phyloP scores from a whole-genome alignment of 2,888 invertebrate species.

The Pyrochroa serraticornis region DNA sequence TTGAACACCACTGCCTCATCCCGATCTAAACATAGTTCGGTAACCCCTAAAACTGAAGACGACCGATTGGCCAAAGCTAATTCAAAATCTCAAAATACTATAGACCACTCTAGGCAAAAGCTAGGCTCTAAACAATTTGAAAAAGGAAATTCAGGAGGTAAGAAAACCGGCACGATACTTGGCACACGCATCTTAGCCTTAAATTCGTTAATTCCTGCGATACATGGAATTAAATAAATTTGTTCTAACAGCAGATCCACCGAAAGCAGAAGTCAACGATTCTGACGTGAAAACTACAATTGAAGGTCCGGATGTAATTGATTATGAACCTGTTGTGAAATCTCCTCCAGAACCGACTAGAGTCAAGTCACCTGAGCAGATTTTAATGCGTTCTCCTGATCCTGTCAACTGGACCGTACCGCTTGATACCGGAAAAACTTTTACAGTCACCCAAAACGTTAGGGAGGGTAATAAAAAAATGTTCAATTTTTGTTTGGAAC shows the following conservation, averaged over 20 bases:
- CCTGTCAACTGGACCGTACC: slow-evolving; percentile 96
- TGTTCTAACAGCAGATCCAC: slow-evolving; percentile 44
- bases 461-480: slow-evolving; percentile 66
- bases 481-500: background rate
- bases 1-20: slow-evolving; percentile 76
- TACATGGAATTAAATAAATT: slow-evolving; percentile 5
- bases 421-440: slow-evolving; percentile 90
- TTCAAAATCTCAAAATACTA: slow-evolving; percentile 51
- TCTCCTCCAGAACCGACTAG: slow-evolving; percentile 92
- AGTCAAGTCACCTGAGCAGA: slow-evolving; percentile 91
- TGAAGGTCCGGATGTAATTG: slow-evolving; percentile 50
- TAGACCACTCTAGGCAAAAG: slow-evolving; percentile 53
- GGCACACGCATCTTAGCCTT: slow-evolving; percentile 51
- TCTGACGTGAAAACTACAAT: slow-evolving; percentile 56
- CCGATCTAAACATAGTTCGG: slow-evolving; percentile 71
- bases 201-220: slow-evolving; percentile 29
- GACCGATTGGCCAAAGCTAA: slow-evolving; percentile 57
- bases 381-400: slow-evolving; percentile 90
- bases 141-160: slow-evolving; percentile 55
- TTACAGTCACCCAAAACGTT: slow-evolving; percentile 91
- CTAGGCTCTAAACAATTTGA: slow-evolving; percentile 48
- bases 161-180: slow-evolving; percentile 54
- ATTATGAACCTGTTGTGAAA: slow-evolving; percentile 79
- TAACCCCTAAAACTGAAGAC: slow-evolving; percentile 61
- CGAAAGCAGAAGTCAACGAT: slow-evolving; percentile 44